phyloP scores from a whole-genome alignment of 2,113 vertebrate species.

The Nothocercus nigrocapillus region DNA sequence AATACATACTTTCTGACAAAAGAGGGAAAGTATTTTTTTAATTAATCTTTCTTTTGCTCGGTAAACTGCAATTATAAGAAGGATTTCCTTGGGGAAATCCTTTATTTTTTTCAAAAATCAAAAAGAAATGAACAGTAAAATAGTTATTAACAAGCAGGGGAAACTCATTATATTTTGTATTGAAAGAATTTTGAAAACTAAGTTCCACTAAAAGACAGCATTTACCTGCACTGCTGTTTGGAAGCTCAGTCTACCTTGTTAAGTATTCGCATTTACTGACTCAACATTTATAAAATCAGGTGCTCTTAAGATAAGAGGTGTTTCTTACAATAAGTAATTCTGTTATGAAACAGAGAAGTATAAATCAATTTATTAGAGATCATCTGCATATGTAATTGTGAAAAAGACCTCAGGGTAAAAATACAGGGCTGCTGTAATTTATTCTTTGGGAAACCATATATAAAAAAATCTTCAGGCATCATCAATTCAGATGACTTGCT shows the following conservation, averaged over 20 bases:
- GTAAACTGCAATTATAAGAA: not conserved
- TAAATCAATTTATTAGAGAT: conserved; percentile 43
- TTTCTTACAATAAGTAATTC: conserved; percentile 23
- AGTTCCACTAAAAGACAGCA: not conserved
- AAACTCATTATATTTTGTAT: not conserved
- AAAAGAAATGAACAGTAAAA: not conserved
- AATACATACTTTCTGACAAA: not conserved
- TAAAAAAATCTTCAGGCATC: conserved; percentile 9
- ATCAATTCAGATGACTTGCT: conserved; percentile 12
- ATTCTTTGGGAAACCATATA: not conserved
- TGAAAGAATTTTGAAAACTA: not conserved
- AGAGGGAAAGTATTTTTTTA: not conserved
- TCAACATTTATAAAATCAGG: conserved; percentile 3
- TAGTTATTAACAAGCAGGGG: not conserved
- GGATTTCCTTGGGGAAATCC: not conserved
- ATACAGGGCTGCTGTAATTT: conserved; percentile 6
- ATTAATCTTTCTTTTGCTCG: not conserved
- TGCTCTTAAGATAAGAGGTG: not conserved
- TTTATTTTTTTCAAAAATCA: not conserved
- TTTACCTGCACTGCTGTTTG: not conserved
- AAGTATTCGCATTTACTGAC: not conserved
- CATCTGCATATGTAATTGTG: not conserved
- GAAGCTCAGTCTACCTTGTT: not conserved
- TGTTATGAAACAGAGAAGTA: conserved; percentile 10
- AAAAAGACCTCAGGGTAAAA: not conserved